phyloP scores from a whole-genome alignment of 2,797 vertebrate species.

The Gymnopithys bicolor region DNA sequence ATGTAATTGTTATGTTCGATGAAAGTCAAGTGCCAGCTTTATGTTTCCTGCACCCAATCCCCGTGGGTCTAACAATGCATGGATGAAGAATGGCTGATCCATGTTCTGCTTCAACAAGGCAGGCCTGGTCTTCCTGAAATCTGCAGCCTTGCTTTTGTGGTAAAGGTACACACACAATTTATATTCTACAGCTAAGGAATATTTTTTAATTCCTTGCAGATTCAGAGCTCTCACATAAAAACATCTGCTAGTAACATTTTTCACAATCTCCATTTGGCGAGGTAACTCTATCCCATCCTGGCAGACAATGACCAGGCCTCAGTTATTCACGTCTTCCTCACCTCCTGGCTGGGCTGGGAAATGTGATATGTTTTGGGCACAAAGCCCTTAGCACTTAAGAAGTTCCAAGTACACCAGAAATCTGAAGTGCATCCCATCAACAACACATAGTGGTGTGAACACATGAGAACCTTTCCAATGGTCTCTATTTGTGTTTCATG shows the following conservation, averaged over 20 bases:
- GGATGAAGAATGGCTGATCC: not conserved
- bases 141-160: not conserved
- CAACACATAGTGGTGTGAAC: constrained; percentile 19
- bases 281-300: constrained; percentile 36
- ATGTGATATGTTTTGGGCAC: not conserved
- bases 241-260: constrained; percentile 58
- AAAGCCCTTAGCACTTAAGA: not conserved
- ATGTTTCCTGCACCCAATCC: not conserved
- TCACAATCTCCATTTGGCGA: constrained; percentile 9
- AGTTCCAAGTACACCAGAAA: constrained; percentile 41
- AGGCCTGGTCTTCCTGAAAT: not conserved
- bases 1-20: not conserved
- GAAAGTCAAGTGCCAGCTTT: not conserved
- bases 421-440: constrained; percentile 4
- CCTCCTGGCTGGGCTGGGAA: constrained; percentile 26
- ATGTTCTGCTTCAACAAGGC: not conserved
- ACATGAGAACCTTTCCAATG: not conserved
- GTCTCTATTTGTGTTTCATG: not conserved
- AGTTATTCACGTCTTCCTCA: constrained; percentile 51
- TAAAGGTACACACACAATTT: not conserved
- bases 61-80: not conserved
- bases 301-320: constrained; percentile 32
- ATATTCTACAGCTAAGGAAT: not conserved
- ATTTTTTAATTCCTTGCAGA: not conserved
- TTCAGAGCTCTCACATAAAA: constrained; percentile 19